Evolutionary conservation across 2,888 invertebrate genomes (phyloP), one percentile per base, ranked within the genome.

Genomic region (Meta bourneti): DNA sequence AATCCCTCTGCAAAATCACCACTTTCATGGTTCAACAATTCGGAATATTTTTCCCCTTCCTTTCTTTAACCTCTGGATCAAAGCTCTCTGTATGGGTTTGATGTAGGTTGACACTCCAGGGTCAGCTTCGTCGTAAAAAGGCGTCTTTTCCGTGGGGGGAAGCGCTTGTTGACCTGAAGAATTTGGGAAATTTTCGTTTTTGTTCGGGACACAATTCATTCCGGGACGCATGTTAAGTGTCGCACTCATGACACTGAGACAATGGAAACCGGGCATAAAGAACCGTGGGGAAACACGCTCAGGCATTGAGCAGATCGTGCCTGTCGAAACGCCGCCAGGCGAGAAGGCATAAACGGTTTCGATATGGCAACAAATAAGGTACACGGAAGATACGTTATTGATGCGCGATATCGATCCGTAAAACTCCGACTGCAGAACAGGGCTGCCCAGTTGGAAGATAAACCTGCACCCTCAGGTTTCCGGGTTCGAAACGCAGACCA

Each of bases 41-140:
- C 74, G 48, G 81, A 69, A 70, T 54, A 51, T 20, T 85, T n/a
- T 90, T 79, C 80, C 61, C 49, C 61, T 80, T 71, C 20, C 48
- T 54, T 69, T 79, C 51, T 90, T 20, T 74, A 49, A 70, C 61
- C 71, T 52, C 20, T 19, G 34, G 79, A 90, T 81, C 85, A 70
- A 69, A 71, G 49, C 19, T 19, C 51, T 48, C 70, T 86, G 16
- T 9, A 52, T 54, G 54, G 54, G 49, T 13, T 13, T 80, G 90
- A 90, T 86, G 49, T 75, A 85, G 77, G 81, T 77, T 87, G 91
- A 91, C 91, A 88, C 71, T 48, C 91, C 91, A 91, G 91, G 91
- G 91, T 87, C 91, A 81, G 20, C 8, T 49, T 11, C 61, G 71
- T 16, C 54, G 83, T 91, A 91, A 91, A 91, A 9, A 80, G 70